Evolutionary conservation across 2,797 vertebrate genomes (phyloP), one percentile per base, ranked within the genome.

Genomic region (Pampus argenteus): DNA sequence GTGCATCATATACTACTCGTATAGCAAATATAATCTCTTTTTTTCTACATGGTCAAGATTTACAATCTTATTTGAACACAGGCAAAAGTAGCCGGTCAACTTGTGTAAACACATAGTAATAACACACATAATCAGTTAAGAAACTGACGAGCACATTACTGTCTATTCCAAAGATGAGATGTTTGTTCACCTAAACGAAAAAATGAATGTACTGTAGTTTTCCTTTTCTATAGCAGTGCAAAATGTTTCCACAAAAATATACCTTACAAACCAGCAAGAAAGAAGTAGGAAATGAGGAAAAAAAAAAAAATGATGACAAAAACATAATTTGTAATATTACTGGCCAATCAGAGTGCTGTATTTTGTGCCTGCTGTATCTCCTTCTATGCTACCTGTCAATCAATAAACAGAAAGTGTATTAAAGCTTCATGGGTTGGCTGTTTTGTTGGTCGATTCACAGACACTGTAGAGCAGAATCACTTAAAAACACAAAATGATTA

Each of bases 281-380:
- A 48, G 70, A 58, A 18, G 44, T 20, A 71, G 52, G 55, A 72
- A 66, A 49, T 61, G 72, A 77, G 42, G 56, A 40, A 15, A 6
- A 40, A 31, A 36, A 23, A 23, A 29, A 22, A 23, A 71, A 34
- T 9, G 10, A 49, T 47, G 63, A 71, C 10, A 61, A 45, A 62
- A 82, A 76, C 72, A 78, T 42, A 45, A 79, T 81, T 86, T 83
- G 76, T 79, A 86, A 74, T 89, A 77, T 86, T 87, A 85, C 81
- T 86, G 85, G 83, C 85, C 85, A 88, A 86, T 89, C 83, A 83
- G 81, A 92, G 83, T 90, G 84, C 85, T 92, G 88, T 90, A 85
- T 83, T 85, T 88, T 90, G 88, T 93, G 89, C 89, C 92, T 93
- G 89, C 76, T 86, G 86, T 93, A 82, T 91, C 81, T 86, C 82